Evolutionary conservation across 2,797 vertebrate genomes (phyloP), one percentile per base, ranked within the genome.

Genomic region (Tragopan temminckii): DNA sequence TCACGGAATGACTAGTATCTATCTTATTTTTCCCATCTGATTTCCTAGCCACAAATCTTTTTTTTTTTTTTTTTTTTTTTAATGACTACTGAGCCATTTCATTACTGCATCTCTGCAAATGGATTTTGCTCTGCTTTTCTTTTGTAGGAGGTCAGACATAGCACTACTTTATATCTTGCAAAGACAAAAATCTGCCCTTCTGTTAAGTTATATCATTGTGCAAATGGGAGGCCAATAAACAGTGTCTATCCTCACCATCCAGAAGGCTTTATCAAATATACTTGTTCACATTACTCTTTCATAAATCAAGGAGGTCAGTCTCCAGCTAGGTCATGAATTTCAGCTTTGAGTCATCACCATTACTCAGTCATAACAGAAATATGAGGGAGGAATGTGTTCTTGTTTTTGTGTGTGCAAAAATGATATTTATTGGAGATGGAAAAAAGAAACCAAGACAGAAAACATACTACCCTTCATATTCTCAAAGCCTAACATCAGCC

Each of bases 91-190:
- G 15, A 67, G 13, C 40, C 7, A 19, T 63, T 81, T 89, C 12
- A 31, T 55, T 59, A 25, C 45, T 24, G 2, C 7, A 17, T 64
- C 15, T 76, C 11, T 25, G 42, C 42, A 58, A 58, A 40, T 0
- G 53, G 31, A 43, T 24, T 68, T 53, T 33, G 6, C 67, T 72
- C 14, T 72, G 31, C 8, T 50, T 81, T 81, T 69, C 78, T 85
- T 64, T 36, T 0, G 0, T 14, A 45, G 38, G 11, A 52, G 11
- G 9, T 8, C 7, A 5, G 33, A n/a, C 25, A 27, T 35, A 38
- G 16, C 11, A 13, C 9, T 78, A 4, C 42, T 31, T 91, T 86
- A 13, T 11, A 31, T 77, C 59, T 91, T 59, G 33, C 40, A 29
- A 14, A 40, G 31, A 31, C 5, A 68, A 42, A 71, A 71, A 59